Conservation (phyloP, 2,113 vertebrate genomes). For the Pelobates fuscus region DNA sequence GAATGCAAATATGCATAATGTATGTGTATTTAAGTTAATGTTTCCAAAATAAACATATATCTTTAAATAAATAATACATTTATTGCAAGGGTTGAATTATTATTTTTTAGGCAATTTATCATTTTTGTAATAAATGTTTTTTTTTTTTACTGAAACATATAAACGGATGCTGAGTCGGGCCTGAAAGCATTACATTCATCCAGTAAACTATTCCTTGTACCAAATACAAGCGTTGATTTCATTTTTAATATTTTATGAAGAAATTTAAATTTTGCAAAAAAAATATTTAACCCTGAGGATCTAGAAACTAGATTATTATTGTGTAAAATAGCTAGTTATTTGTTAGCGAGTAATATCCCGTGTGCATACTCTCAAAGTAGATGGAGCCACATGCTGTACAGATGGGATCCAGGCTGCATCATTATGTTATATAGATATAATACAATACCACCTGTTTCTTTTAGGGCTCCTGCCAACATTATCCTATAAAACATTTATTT, state of each 20-base stretch:
- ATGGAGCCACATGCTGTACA: conserved; percentile 81
- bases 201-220: conserved; percentile 47
- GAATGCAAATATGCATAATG: too few species aligned
- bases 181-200: too few species aligned
- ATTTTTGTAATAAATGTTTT: too few species aligned
- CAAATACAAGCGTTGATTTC: conserved; percentile 70
- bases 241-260: conserved; percentile 80
- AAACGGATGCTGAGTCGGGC: too few species aligned
- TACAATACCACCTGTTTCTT: conserved; percentile 91
- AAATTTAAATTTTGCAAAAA: conserved; percentile 76
- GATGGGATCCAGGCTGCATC: conserved; percentile 86
- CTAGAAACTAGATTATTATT: conserved; percentile 70
- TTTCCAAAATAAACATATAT: too few species aligned
- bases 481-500: conserved; percentile 85
- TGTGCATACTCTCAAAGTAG: conserved; percentile 76
- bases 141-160: too few species aligned
- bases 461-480: conserved; percentile 78
- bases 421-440: conserved; percentile 93
- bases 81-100: too few species aligned
- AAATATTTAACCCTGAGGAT: conserved; percentile 79
- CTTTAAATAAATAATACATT: too few species aligned
- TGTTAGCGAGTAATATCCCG: conserved; percentile 68
- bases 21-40: too few species aligned
- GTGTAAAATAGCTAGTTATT: conserved; percentile 77
- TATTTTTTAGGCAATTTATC: too few species aligned